Conservation (phyloP, 92 coral and sea anemone genomes). For the Umimayanthus kanabou region DNA sequence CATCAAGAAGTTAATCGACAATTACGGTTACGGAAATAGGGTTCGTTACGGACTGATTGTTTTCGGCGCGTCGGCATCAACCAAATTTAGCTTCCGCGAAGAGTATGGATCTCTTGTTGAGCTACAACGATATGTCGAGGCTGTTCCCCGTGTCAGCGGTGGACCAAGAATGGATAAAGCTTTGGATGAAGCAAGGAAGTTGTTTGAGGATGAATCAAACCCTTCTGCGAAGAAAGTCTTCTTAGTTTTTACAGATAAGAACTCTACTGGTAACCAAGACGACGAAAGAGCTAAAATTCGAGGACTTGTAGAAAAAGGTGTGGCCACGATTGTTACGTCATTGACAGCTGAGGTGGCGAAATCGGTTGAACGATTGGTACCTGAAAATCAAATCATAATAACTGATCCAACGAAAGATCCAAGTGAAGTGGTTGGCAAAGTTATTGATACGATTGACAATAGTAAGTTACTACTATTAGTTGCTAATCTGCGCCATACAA, state of each 20-base stretch:
- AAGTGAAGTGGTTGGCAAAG: constrained; percentile 7
- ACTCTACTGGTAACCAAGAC: constrained; percentile 22
- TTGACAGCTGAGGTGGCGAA: constrained; percentile 15
- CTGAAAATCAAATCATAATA: constrained; percentile 12
- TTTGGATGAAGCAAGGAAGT: constrained; percentile 30
- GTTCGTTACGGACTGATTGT: constrained; percentile 73
- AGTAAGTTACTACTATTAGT: background rate
- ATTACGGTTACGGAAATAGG: constrained; percentile 65
- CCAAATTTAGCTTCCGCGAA: constrained; percentile 49
- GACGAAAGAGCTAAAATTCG: constrained; percentile 26
- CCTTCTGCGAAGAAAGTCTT: constrained; percentile 40
- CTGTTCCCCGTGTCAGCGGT: constrained; percentile 42
- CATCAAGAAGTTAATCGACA: constrained; percentile 55
- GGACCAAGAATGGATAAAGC: constrained; percentile 46
- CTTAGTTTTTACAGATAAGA: constrained; percentile 24
- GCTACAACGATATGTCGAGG: constrained; percentile 34
- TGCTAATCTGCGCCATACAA: background rate
- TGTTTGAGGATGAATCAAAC: constrained; percentile 54
- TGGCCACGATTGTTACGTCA: constrained; percentile 16
- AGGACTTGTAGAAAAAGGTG: constrained; percentile 15
- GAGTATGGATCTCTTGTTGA: constrained; percentile 19
- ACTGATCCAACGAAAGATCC: constrained; percentile 25
- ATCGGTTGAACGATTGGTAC: constrained; percentile 8
- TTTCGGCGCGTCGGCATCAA: constrained; percentile 66
- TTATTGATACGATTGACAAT: constrained; percentile 8